These are phyloP conservation scores for Corynorhinus townsendii DNA, from an alignment of 2,113 vertebrate genomes.

Conservation along the genomic window DNA sequence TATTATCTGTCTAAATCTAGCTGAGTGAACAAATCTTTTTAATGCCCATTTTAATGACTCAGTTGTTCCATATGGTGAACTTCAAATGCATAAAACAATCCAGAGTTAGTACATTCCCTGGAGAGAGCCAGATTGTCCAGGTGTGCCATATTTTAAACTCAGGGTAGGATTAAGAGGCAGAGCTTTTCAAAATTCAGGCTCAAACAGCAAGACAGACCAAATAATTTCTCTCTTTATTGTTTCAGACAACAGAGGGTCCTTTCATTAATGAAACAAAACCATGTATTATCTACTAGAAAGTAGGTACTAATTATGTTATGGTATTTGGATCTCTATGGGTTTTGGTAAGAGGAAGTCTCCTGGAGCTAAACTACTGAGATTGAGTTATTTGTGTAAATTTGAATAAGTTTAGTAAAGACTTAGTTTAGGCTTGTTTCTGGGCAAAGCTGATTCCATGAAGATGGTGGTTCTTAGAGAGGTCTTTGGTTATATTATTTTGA, in stretches of 20 bases:
- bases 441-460: background rate
- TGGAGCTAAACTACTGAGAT: background rate
- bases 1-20: conserved; percentile 69
- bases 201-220: conserved; percentile 14
- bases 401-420: conserved; percentile 16
- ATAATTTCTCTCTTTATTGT: conserved; percentile 11
- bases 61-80: conserved; percentile 75
- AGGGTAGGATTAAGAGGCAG: conserved; percentile 30
- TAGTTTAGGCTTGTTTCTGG: background rate
- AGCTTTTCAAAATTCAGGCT: conserved; percentile 62
- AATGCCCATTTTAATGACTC: conserved; percentile 69
- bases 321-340: background rate
- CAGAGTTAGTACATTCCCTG: conserved; percentile 56
- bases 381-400: background rate
- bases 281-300: background rate
- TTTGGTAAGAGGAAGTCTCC: conserved; percentile 6
- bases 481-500: background rate
- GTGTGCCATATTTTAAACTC: conserved; percentile 69
- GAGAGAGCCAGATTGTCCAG: conserved; percentile 68
- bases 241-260: background rate
- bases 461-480: background rate
- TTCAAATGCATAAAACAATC: conserved; percentile 64
- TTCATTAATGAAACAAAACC: conserved; percentile 35
- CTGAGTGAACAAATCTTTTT: conserved; percentile 74
- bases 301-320: background rate